Evolutionary conservation across 1,140 invertebrate genomes (phyloP), one percentile per base, ranked within the genome.

Genomic region (Diuraphis noxia): DNA sequence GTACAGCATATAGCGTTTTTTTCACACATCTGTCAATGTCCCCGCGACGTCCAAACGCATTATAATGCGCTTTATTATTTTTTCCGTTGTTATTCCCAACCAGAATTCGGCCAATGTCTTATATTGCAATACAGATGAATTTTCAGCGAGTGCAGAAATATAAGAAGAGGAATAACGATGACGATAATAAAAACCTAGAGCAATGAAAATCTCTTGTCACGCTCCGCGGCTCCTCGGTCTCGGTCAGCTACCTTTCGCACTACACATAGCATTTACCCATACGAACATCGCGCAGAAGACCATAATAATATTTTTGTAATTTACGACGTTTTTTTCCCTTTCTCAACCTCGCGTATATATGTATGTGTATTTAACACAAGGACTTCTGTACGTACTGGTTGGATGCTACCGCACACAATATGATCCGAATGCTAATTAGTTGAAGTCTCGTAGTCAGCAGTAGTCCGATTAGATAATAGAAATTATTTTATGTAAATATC

Each of bases 51-150:
- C 30, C 19, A 10, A 43, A 72, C 49, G 72, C 36, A 72, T 89
- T 43, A 40, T 89, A 72, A 89, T 21, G 30, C 40, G n/a, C 23
- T 72, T 72, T 72, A 72, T 72, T 52, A 52, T 52, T n/a, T 30
- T 63, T 63, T 56, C 36, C 40, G 38, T 89, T 63, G 52, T 90
- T 89, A 10, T 79, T 89, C 41, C 72, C 88, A 36, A 79, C 56
- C 8, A 43, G 8, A 90, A 90, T 90, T 90, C 88, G 88, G 88
- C 88, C 88, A 90, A 90, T 79, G 88, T 90, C 88, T 90, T 90
- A 43, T 38, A 38, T 79, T 90, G 88, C 88, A 77, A 90, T 46
- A 88, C 21, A 19, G 85, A 87, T 23, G 10, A 56, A 38, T 87
- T 56, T 87, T 56, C 10, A 30, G 46, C 23, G 34, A 87, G 41